Conservation (phyloP, 2,113 vertebrate genomes). For the Mus pahari region DNA sequence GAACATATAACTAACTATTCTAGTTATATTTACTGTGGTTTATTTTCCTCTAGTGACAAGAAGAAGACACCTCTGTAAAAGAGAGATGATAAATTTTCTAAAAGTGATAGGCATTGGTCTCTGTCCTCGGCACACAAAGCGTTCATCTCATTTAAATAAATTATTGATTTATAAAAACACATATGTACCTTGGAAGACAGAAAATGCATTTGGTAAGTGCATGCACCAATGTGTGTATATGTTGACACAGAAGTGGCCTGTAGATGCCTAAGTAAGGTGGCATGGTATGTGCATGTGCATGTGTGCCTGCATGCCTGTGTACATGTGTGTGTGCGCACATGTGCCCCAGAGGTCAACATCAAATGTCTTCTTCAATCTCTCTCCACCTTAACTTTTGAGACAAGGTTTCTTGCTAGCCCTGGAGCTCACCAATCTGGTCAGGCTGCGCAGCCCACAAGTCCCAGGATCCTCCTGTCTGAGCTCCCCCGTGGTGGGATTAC, state of each 20-base stretch:
- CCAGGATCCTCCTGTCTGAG: not conserved
- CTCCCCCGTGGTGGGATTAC: not conserved
- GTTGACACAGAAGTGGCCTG: not conserved
- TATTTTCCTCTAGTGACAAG: not conserved
- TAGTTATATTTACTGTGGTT: not conserved
- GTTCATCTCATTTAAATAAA: conserved; percentile 43
- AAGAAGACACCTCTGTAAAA: conserved; percentile 4
- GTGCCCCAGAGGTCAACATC: not conserved
- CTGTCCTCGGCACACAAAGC: not conserved
- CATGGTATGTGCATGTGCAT: not conserved
- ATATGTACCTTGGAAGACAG: not conserved
- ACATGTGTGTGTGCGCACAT: not conserved
- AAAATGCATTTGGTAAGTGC: not conserved
- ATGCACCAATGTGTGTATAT: not conserved
- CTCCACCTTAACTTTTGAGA: not conserved
- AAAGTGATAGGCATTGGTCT: not conserved
- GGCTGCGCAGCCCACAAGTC: not conserved
- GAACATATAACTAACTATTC: not conserved
- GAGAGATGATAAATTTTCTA: not conserved
- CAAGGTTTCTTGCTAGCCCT: not conserved
- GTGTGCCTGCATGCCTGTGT: too few species aligned
- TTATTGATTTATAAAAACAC: not conserved
- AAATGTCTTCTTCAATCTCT: not conserved
- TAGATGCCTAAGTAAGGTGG: not conserved
- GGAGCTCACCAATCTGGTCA: not conserved